These are phyloP conservation scores for Verasper variegatus DNA, from an alignment of 2,113 vertebrate genomes.

Conservation along the genomic window DNA sequence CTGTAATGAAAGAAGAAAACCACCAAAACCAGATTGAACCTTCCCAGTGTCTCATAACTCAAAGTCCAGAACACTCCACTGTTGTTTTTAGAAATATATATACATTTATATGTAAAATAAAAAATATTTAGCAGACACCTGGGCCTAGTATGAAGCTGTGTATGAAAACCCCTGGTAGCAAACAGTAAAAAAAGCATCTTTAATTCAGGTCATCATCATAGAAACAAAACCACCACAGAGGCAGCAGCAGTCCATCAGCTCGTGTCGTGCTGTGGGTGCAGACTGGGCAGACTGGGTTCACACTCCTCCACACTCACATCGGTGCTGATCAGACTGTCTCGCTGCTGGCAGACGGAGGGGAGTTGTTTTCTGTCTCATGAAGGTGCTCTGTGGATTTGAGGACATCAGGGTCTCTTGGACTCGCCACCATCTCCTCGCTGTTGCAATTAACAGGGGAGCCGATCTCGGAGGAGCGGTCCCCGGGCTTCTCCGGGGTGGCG, in stretches of 20 bases:
- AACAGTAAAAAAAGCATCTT: conserved; percentile 34
- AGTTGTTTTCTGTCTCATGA: conserved; percentile 75
- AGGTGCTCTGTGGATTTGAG: conserved; percentile 82
- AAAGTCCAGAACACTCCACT: conserved; percentile 8
- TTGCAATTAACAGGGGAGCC: conserved; percentile 86
- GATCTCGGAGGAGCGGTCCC: conserved; percentile 82
- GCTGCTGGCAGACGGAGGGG: conserved; percentile 75
- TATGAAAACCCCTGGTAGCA: conserved; percentile 6
- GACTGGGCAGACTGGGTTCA: background rate
- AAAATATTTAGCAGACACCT: conserved; percentile 25
- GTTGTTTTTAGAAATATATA: conserved; percentile 26
- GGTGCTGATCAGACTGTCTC: conserved; percentile 72
- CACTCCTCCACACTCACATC: conserved; percentile 5
- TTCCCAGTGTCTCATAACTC: conserved; percentile 7
- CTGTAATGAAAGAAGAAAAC: conserved; percentile 1
- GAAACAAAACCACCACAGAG: conserved; percentile 41
- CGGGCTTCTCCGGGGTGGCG: conserved; percentile 81
- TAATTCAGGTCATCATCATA: conserved; percentile 31
- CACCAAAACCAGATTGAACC: background rate
- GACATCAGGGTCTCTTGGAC: conserved; percentile 84
- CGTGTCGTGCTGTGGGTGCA: background rate
- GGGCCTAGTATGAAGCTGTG: conserved; percentile 8
- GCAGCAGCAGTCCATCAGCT: conserved; percentile 14
- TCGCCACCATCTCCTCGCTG: conserved; percentile 82
- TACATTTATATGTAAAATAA: conserved; percentile 22